Conservation (phyloP, 2,888 invertebrate species). For the Metallyticus violacea region DNA sequence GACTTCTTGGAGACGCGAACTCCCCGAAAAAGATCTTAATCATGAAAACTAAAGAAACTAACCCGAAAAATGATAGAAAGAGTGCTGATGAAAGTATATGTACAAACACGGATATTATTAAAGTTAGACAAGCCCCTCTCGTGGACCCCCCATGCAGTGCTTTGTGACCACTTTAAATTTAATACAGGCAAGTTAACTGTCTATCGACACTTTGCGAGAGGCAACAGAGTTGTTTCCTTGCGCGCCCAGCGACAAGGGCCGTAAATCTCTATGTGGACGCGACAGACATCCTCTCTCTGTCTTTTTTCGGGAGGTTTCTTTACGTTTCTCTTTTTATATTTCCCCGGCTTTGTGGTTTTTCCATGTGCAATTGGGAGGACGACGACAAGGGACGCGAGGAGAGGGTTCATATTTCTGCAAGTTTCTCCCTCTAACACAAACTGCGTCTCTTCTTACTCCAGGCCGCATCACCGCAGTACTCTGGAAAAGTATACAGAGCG, state of each 20-base stretch:
- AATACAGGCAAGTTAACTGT: too few species aligned
- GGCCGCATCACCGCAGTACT: not conserved
- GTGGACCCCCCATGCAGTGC: not conserved
- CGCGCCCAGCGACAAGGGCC: not conserved
- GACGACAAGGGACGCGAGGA: not conserved
- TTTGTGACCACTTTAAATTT: not conserved
- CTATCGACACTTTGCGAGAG: not conserved
- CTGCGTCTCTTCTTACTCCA: not conserved
- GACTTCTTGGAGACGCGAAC: too few species aligned
- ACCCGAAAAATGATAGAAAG: too few species aligned
- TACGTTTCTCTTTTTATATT: not conserved
- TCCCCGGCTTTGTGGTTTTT: not conserved
- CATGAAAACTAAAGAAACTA: too few species aligned
- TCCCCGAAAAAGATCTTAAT: too few species aligned
- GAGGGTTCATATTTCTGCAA: constrained; percentile 13
- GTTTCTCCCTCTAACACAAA: not conserved
- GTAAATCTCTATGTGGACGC: not conserved
- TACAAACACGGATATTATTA: too few species aligned
- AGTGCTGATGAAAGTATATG: too few species aligned
- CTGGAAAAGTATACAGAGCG: too few species aligned
- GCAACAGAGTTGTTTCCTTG: not conserved
- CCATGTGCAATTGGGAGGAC: not conserved
- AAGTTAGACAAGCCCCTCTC: too few species aligned
- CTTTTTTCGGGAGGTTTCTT: not conserved
- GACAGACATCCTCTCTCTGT: not conserved